Conservation (phyloP, 1,140 invertebrate genomes). For the Caenorhabditis tropicalis region DNA sequence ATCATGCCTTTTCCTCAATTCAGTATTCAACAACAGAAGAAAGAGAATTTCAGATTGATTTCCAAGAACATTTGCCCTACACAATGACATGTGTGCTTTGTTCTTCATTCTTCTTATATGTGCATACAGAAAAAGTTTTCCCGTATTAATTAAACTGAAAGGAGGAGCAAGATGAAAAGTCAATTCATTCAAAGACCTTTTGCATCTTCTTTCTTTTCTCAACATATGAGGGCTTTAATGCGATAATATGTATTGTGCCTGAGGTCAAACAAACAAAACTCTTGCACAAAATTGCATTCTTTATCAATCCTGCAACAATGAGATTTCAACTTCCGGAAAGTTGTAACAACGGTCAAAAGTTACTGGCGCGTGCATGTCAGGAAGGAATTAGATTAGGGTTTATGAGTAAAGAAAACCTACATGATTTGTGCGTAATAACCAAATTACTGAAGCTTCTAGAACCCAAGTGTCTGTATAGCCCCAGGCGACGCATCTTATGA, state of each 20-base stretch:
- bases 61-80: not conserved
- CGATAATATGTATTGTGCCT: conserved; percentile 5
- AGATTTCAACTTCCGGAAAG: conserved; percentile 1
- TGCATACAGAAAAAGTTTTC: not conserved
- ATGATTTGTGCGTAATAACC: not conserved
- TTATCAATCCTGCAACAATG: not conserved
- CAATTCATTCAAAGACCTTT: not conserved
- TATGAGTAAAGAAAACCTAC: not conserved
- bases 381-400: not conserved
- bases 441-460: conserved; percentile 7
- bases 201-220: not conserved
- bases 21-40: not conserved
- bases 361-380: not conserved
- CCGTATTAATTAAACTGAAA: conserved; percentile 1
- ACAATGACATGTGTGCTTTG: not conserved
- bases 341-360: conserved; percentile 3
- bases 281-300: not conserved
- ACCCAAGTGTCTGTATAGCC: conserved; percentile 21
- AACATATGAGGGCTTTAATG: not conserved
- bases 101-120: not conserved
- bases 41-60: not conserved
- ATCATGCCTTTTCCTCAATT: not conserved
- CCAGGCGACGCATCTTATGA: not conserved
- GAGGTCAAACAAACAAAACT: not conserved
- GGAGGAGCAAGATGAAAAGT: not conserved